A percentile compares a stretch with the other conserved stretches of the same genome.
These are phyloP conservation scores for Iphiclides podalirius DNA, from an alignment of 2,888 invertebrate species.

Conservation along the genomic window DNA sequence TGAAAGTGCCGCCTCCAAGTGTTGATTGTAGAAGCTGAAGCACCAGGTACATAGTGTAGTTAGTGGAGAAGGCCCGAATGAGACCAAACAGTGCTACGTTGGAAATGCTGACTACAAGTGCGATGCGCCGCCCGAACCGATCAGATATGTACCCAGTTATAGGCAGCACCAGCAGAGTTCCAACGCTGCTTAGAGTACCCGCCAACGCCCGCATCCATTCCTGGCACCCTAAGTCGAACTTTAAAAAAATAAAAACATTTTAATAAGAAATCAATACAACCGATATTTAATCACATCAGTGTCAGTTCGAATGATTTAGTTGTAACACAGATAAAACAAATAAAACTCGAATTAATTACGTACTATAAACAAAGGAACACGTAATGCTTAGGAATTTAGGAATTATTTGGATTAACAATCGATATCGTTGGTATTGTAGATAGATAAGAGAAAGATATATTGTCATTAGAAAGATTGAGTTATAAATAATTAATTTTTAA, in stretches of 20 bases:
- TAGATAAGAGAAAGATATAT: not conserved
- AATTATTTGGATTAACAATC: not conserved
- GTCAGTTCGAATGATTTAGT: not conserved
- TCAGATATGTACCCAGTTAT: conserved; percentile 83
- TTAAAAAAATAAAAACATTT: conserved; percentile 25
- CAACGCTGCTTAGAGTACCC: conserved; percentile 82
- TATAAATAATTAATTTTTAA: too few species aligned
- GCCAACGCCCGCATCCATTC: conserved; percentile 83
- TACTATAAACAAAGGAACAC: not conserved
- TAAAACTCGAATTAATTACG: not conserved
- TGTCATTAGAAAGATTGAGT: too few species aligned
- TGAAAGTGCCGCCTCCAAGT: conserved; percentile 74
- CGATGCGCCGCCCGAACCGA: conserved; percentile 64
- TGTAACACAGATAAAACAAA: not conserved
- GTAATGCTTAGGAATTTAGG: not conserved
- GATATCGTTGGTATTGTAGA: not conserved
- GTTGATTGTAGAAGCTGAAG: conserved; percentile 78
- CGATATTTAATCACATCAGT: too few species aligned
- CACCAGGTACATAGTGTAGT: conserved; percentile 75
- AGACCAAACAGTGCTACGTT: conserved; percentile 66
- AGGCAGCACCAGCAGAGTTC: conserved; percentile 82
- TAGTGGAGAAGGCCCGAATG: conserved; percentile 76
- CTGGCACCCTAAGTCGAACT: conserved; percentile 80
- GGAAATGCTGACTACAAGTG: conserved; percentile 51
- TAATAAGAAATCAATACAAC: too few species aligned